Percentiles rank a stretch among this genome's conserved stretches.
Evolutionary conservation across 2,888 invertebrate species (phyloP).

Genomic region (Polyommatus icarus): DNA sequence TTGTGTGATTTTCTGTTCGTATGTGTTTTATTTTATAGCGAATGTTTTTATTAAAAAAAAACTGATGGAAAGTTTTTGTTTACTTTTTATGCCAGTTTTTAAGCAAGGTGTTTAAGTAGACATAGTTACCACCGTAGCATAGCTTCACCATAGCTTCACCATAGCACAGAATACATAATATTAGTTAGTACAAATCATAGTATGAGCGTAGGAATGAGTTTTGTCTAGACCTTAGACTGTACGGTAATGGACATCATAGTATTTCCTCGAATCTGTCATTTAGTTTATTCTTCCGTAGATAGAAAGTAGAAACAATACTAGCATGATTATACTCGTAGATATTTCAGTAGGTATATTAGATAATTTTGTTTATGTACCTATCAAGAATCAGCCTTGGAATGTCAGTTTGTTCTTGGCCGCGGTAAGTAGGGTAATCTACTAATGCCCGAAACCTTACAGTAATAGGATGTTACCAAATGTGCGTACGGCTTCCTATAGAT

Average conservation of each 20-base stretch:
- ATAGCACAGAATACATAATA: not conserved
- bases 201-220: not conserved
- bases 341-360: no score
- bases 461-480: conserved; percentile 17
- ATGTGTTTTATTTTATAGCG: not conserved
- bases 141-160: not conserved
- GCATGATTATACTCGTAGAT: not conserved
- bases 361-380: not conserved
- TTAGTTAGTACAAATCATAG: no score
- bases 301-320: not conserved
- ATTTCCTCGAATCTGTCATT: not conserved
- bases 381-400: not conserved
- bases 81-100: not conserved
- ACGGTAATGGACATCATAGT: not conserved
- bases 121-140: not conserved
- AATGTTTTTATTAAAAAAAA: not conserved
- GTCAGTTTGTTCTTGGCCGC: not conserved
- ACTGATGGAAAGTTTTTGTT: not conserved
- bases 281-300: no score
- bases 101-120: not conserved
- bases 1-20: not conserved
- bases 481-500: conserved; percentile 1
- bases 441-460: conserved; percentile 18
- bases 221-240: not conserved
- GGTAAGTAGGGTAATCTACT: conserved; percentile 5